phyloP scores from a whole-genome alignment of 2,113 vertebrate genomes.

The Mixornis gularis region DNA sequence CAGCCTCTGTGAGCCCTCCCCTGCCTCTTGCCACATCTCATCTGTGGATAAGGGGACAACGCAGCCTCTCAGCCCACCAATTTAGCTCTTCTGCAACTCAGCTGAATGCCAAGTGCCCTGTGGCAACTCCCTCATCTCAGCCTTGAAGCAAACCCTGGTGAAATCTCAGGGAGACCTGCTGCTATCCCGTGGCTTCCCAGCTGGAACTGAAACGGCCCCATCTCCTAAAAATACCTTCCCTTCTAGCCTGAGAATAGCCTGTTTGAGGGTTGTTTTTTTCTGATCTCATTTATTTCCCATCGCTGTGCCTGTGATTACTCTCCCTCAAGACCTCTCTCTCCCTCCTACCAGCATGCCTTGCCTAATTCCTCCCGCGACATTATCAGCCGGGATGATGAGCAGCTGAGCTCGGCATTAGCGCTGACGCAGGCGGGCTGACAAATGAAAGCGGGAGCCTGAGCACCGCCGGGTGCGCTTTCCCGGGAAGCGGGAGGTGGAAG shows the following conservation, averaged over 20 bases:
- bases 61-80: not conserved
- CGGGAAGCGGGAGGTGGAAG: not conserved
- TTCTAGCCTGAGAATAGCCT: not conserved
- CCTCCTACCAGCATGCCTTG: not conserved
- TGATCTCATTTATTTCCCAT: constrained; percentile 17
- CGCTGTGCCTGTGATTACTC: not conserved
- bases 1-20: not conserved
- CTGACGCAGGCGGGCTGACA: not conserved
- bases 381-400: constrained; percentile 8
- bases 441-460: not conserved
- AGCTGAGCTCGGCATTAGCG: constrained; percentile 20
- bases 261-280: not conserved
- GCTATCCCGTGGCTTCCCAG: not conserved
- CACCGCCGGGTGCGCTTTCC: not conserved
- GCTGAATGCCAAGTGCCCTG: not conserved
- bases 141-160: not conserved
- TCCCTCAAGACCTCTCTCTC: not conserved
- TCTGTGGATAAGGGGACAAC: not conserved
- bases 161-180: not conserved
- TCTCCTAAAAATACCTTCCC: not conserved
- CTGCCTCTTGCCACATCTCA: not conserved
- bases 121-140: not conserved
- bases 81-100: not conserved
- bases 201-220: not conserved
- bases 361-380: constrained; percentile 34